A percentile compares a stretch with the other conserved stretches of the same genome.
phyloP scores from a whole-genome alignment of 2,113 vertebrate species.

The Egretta garzetta region DNA sequence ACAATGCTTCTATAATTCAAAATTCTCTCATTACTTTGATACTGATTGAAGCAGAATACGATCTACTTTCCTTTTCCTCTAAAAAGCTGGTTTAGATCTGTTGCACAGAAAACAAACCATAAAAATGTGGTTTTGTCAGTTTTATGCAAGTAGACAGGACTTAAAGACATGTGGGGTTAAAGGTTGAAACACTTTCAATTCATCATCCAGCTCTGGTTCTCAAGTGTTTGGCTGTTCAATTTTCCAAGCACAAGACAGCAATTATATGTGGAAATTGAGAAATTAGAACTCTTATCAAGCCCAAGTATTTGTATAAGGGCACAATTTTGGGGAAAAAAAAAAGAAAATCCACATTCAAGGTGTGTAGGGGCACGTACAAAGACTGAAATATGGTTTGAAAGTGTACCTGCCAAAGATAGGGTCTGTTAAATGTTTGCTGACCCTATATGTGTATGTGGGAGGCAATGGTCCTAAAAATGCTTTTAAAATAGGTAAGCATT shows the following conservation, averaged over 20 bases:
- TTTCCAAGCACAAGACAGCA: constrained; percentile 6
- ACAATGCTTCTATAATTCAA: background rate
- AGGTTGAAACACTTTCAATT: constrained; percentile 41
- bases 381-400: background rate
- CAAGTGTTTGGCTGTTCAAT: background rate
- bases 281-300: constrained; percentile 2
- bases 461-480: background rate
- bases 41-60: background rate
- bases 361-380: background rate
- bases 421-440: background rate
- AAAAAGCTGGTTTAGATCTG: background rate
- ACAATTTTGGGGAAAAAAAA: background rate
- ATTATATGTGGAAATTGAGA: constrained; percentile 9
- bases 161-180: constrained; percentile 7
- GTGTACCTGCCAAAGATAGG: background rate
- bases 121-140: constrained; percentile 31
- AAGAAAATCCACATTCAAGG: background rate
- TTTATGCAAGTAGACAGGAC: constrained; percentile 23
- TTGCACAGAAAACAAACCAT: constrained; percentile 28
- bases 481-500: background rate
- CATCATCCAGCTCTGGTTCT: constrained; percentile 11
- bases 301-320: background rate
- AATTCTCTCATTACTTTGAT: background rate
- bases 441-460: accelerated
- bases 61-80: background rate